These are phyloP conservation scores for Cassiopea xamachana DNA, from an alignment of 30 jellyfish, hydroid and myxozoan species.

Conservation along the genomic window DNA sequence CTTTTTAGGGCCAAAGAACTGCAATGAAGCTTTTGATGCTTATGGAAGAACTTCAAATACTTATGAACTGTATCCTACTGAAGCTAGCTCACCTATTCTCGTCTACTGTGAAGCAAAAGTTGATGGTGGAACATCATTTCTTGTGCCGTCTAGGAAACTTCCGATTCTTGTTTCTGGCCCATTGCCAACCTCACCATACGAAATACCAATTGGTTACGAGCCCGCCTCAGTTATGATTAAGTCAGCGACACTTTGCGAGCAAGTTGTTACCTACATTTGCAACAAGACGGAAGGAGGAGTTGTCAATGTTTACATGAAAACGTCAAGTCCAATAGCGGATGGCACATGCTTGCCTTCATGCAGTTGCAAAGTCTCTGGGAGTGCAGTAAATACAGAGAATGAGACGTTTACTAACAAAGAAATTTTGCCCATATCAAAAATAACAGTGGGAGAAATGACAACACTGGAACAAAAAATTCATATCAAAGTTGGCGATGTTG, in stretches of 20 bases:
- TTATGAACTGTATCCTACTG: neutral
- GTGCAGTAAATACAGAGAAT: slow-evolving; percentile 1
- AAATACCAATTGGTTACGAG: neutral
- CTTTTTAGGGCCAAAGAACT: slow-evolving; percentile 22
- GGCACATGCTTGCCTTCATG: neutral
- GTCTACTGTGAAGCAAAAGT: neutral
- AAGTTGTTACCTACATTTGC: slow-evolving; percentile 1
- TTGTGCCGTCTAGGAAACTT: neutral
- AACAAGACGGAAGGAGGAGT: slow-evolving; percentile 3
- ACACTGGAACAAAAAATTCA: neutral
- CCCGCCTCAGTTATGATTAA: neutral
- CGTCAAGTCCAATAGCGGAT: neutral
- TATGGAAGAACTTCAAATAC: neutral
- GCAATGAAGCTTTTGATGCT: neutral
- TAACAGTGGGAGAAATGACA: neutral
- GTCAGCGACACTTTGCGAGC: neutral
- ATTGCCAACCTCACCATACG: neutral
- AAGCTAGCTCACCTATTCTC: neutral
- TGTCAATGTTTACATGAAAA: neutral
- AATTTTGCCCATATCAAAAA: slow-evolving; percentile 26
- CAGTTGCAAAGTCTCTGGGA: slow-evolving; percentile 3
- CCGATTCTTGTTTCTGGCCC: slow-evolving; percentile 9
- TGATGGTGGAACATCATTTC: neutral
- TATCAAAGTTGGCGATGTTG: slow-evolving; percentile 4
- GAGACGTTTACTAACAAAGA: neutral